Percentiles rank a stretch among this genome's conserved stretches.
These are phyloP conservation scores for Hucho hucho DNA, from an alignment of 2,113 vertebrate genomes.

Conservation along the genomic window DNA sequence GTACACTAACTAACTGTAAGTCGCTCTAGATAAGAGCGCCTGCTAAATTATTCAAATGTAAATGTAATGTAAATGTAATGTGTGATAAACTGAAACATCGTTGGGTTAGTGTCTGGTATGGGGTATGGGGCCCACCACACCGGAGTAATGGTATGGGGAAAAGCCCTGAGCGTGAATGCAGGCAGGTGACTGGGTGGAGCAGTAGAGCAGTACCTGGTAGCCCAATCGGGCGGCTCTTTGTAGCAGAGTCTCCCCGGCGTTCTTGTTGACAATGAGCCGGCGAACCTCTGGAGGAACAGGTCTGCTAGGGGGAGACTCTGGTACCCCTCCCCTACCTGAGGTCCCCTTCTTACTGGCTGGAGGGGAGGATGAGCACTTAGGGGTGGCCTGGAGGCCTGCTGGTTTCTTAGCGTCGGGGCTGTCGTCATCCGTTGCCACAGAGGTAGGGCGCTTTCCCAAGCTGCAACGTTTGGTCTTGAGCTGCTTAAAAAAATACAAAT, in stretches of 20 bases:
- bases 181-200: no score
- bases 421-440: constrained; percentile 50
- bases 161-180: not conserved
- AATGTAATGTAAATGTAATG: no score
- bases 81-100: no score
- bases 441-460: constrained; percentile 62
- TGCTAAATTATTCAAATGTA: no score
- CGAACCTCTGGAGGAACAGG: constrained; percentile 89
- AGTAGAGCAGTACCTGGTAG: constrained; percentile 81
- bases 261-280: constrained; percentile 96
- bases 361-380: constrained; percentile 61
- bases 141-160: no score
- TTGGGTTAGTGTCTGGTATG: no score
- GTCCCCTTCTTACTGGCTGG: constrained; percentile 70
- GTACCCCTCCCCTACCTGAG: constrained; percentile 64
- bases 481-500: constrained; percentile 44
- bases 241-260: constrained; percentile 92
- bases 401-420: constrained; percentile 67
- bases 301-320: constrained; percentile 71
- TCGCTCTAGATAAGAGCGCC: no score
- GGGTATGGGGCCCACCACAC: no score
- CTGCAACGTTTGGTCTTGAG: constrained; percentile 68
- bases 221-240: constrained; percentile 93
- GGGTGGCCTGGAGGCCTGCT: constrained; percentile 58
- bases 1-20: no score